Evolutionary conservation across 1,140 invertebrate species (phyloP).

Genomic region (Cydia amplana): DNA sequence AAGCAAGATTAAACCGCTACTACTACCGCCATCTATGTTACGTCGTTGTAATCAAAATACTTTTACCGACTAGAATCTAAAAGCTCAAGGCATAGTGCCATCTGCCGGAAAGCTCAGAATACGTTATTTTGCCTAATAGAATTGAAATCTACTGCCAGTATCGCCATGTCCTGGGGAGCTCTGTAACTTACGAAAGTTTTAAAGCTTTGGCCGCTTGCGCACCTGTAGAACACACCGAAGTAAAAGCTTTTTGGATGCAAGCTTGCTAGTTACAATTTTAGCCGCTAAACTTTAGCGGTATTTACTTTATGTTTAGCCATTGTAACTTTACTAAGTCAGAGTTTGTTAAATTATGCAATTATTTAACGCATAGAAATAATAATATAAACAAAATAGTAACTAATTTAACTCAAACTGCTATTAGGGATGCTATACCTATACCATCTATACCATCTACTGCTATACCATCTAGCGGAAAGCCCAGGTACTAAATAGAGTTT

Average conservation of each 20-base stretch:
- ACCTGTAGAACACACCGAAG: background rate
- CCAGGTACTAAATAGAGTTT: too few species aligned
- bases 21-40: constrained; percentile 45
- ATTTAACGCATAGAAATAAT: too few species aligned
- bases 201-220: background rate
- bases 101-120: constrained; percentile 48
- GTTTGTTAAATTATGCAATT: too few species aligned
- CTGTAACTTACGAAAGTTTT: background rate
- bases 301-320: too few species aligned
- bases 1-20: constrained; percentile 20
- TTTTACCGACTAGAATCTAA: constrained; percentile 14
- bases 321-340: too few species aligned
- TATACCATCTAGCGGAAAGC: too few species aligned
- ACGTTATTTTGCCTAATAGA: background rate
- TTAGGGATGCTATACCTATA: too few species aligned
- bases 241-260: background rate
- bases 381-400: background rate
- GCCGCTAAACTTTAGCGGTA: background rate
- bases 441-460: too few species aligned
- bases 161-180: constrained; percentile 34
- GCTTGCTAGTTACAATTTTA: constrained; percentile 20
- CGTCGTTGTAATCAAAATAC: background rate
- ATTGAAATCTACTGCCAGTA: constrained; percentile 32
- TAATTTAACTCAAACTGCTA: background rate
- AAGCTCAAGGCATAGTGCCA: constrained; percentile 41